Evolutionary conservation across 2,113 vertebrate genomes (phyloP), one percentile per base, ranked within the genome.

Genomic region (Lepus americanus): DNA sequence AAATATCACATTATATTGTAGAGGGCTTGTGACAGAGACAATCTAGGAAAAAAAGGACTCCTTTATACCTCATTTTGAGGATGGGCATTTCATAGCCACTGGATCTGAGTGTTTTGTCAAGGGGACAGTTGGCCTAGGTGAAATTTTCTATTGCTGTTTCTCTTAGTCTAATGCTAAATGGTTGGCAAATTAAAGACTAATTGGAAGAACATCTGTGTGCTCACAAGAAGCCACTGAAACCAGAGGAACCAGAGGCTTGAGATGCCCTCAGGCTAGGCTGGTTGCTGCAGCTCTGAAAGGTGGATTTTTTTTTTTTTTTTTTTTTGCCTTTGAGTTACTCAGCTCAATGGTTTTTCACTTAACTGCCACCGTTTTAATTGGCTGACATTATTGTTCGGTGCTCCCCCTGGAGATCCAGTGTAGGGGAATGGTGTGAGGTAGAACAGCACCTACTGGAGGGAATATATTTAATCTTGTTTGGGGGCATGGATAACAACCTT

Each of bases 281-380:
- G 53, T 92, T 85, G 49, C 55, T 39, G 69, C 10, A 29, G 31
- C 36, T 77, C 39, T 88, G 70, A 95, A 84, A 84, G 39, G 33
- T 51, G 31, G n/a, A 77, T 92, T 44, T 44, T 44, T 44, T 44
- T 44, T 44, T 44, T 44, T 44, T 44, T 44, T 44, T 95, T 86
- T 93, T 90, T 63, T 81, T 20, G 63, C 95, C 64, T 91, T 39
- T 67, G 72, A 73, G 53, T 93, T 84, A 87, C 23, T 84, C 29
- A 69, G 36, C 49, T 92, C 36, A 67, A 76, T 95, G 72, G 22
- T 73, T 96, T 97, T 96, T 85, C 92, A 90, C 59, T 90, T 85
- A 94, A 87, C 80, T 87, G 84, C 33, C 74, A 76, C 36, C 44
- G 88, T 92, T 94, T 85, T 88, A 92, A 94, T 85, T 94, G 85